Percentiles rank a stretch among this genome's conserved stretches.
Conservation (phyloP, 2,113 vertebrate species). For the Osmerus mordax region DNA sequence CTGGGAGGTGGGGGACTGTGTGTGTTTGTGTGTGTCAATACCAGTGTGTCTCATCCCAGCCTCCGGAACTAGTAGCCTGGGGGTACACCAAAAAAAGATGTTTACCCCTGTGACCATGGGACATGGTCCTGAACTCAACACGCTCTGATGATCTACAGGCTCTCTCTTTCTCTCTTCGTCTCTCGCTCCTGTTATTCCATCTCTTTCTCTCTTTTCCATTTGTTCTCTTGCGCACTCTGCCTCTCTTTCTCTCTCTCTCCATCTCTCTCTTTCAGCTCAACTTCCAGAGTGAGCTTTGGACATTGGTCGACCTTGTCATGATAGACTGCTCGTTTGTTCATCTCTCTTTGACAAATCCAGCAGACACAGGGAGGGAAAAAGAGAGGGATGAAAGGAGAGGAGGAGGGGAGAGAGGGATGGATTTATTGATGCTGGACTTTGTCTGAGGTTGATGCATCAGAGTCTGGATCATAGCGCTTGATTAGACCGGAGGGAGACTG, state of each 20-base stretch:
- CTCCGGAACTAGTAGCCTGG: background rate
- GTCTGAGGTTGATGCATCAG: conserved; percentile 85
- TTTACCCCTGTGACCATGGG: no score
- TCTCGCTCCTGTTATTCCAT: background rate
- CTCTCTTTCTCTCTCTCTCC: conserved; percentile 43
- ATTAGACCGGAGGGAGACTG: conserved; percentile 89
- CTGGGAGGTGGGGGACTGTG: no score
- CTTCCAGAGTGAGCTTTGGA: conserved; percentile 58
- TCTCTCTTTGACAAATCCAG: conserved; percentile 57
- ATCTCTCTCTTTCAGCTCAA: conserved; percentile 45
- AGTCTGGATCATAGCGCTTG: conserved; percentile 89
- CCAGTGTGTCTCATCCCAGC: background rate
- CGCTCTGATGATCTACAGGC: background rate
- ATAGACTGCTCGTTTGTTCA: conserved; percentile 78
- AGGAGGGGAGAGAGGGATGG: conserved; percentile 76
- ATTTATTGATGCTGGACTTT: conserved; percentile 92
- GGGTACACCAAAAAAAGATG: no score
- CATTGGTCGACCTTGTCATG: conserved; percentile 85
- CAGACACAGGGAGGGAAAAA: conserved; percentile 51
- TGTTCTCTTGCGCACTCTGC: no score
- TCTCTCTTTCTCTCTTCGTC: background rate
- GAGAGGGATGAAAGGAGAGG: conserved; percentile 64
- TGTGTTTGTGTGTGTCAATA: background rate
- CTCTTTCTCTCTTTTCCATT: no score
- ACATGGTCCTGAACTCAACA: no score